Percentiles rank a stretch among this genome's conserved stretches.
These are phyloP conservation scores for Odontamblyopus lacepedii DNA, from an alignment of 2,797 vertebrate genomes.

Conservation along the genomic window DNA sequence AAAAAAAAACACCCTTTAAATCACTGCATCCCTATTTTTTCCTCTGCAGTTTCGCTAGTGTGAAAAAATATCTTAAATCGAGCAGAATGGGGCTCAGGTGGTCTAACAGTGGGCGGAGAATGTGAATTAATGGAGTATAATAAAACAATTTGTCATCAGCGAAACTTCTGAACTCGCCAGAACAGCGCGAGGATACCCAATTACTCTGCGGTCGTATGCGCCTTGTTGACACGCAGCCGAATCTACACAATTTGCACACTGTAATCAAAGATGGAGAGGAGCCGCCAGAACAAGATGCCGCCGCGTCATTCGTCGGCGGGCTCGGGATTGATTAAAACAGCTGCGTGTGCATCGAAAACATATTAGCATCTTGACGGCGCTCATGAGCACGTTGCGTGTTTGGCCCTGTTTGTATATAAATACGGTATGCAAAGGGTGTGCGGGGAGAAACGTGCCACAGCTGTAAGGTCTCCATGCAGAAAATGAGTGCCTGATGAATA, in stretches of 20 bases:
- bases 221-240: constrained; percentile 38
- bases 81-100: constrained; percentile 28
- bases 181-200: constrained; percentile 12
- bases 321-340: constrained; percentile 25
- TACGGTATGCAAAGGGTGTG: not conserved
- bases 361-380: constrained; percentile 23
- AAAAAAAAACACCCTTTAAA: too few relatives aligned
- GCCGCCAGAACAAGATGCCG: constrained; percentile 25
- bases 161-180: constrained; percentile 1
- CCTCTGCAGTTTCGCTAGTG: not conserved
- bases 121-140: constrained; percentile 26
- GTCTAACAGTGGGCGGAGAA: constrained; percentile 9
- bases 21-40: too few relatives aligned
- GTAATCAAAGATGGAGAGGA: constrained; percentile 43
- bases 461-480: constrained; percentile 43
- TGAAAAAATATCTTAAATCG: not conserved
- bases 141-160: constrained; percentile 9
- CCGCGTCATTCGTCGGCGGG: constrained; percentile 33
- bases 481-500: constrained; percentile 58
- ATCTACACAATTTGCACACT: constrained; percentile 37
- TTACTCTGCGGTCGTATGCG: constrained; percentile 36
- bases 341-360: constrained; percentile 20
- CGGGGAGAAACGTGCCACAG: not conserved
- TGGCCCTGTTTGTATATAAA: constrained; percentile 26
- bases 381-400: constrained; percentile 25